Conservation (phyloP, 2,888 invertebrate species). For the Melieria omissa region DNA sequence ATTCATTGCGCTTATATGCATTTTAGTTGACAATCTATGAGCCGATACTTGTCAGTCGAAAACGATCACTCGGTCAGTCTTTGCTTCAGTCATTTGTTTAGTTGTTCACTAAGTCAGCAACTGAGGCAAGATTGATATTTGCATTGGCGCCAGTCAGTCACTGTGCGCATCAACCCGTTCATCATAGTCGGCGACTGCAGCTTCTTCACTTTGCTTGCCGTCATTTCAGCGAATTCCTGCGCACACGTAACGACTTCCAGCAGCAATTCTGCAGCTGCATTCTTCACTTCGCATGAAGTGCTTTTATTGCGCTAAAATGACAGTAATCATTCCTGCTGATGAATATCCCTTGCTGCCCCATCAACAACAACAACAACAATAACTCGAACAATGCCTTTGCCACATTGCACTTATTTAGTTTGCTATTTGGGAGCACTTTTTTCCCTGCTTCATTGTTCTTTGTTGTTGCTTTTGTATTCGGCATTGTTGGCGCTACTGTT, state of each 20-base stretch:
- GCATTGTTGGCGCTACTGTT: background rate
- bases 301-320: slow-evolving; percentile 40
- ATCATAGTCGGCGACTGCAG: too few relatives aligned
- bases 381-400: slow-evolving; percentile 18
- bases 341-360: slow-evolving; percentile 30
- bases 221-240: too few relatives aligned
- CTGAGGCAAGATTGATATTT: too few relatives aligned
- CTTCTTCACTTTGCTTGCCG: too few relatives aligned
- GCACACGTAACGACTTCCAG: background rate
- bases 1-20: too few relatives aligned
- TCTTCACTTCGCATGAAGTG: slow-evolving; percentile 22
- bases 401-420: slow-evolving; percentile 13
- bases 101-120: too few relatives aligned
- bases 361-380: slow-evolving; percentile 12
- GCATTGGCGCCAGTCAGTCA: too few relatives aligned
- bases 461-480: slow-evolving; percentile 7
- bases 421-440: background rate
- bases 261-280: slow-evolving; percentile 8
- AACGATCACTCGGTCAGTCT: too few relatives aligned
- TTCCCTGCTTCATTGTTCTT: slow-evolving; percentile 8
- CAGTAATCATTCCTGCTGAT: slow-evolving; percentile 42
- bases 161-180: too few relatives aligned
- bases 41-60: too few relatives aligned
- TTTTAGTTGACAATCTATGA: too few relatives aligned
- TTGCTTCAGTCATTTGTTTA: too few relatives aligned